Evolutionary conservation across 1,140 invertebrate species (phyloP).

Genomic region (Trichonephila inaurata): DNA sequence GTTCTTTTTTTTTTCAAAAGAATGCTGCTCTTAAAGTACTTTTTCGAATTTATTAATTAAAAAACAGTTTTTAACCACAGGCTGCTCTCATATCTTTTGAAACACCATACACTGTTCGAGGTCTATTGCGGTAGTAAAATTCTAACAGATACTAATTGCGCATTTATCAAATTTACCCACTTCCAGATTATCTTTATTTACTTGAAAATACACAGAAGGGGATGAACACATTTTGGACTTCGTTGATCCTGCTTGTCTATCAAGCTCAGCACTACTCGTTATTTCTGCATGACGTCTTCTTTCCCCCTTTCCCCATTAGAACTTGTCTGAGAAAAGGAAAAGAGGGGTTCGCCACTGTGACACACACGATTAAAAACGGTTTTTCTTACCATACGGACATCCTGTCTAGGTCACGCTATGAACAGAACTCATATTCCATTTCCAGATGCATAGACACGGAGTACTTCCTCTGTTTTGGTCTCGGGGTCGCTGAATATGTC

Average conservation of each 20-base stretch:
- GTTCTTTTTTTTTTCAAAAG: too few species aligned
- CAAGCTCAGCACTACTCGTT: neutral
- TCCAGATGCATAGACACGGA: conserved; percentile 22
- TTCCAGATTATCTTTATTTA: neutral
- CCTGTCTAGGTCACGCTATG: conserved; percentile 60
- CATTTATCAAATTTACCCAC: neutral
- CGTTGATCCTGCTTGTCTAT: conserved; percentile 40
- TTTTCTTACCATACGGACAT: conserved; percentile 59
- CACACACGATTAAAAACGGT: conserved; percentile 54
- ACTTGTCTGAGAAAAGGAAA: neutral
- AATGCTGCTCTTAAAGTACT: too few species aligned
- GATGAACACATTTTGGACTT: neutral
- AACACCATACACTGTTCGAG: too few species aligned
- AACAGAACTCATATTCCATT: conserved; percentile 38
- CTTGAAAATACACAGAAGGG: neutral
- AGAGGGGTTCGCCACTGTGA: conserved; percentile 42
- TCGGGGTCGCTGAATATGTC: conserved; percentile 46
- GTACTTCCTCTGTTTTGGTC: conserved; percentile 1
- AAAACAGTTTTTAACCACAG: too few species aligned
- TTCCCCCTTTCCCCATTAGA: neutral
- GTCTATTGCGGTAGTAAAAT: too few species aligned
- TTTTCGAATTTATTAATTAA: too few species aligned
- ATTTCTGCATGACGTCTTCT: too few species aligned
- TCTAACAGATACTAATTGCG: too few species aligned
- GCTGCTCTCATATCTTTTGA: too few species aligned